Base-by-base conservation (phyloP, 2,888 invertebrate genomes). In the Parascotia fuliginaria region DNA sequence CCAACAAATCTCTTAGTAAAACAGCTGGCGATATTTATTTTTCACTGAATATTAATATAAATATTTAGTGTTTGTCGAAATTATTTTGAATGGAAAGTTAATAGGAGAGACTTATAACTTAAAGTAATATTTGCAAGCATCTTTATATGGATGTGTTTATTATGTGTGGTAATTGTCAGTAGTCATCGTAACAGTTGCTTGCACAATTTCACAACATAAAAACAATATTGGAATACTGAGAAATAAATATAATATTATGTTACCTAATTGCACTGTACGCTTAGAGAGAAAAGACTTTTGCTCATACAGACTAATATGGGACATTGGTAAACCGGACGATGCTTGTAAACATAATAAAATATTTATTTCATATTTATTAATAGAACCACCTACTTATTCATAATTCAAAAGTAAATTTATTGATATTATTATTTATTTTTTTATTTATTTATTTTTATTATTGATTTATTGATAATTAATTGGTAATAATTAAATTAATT, bases 191-290 rank as follows among this genome's bases (percentile, higher is more conserved):
- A 51, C 54, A 55, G 40, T 36, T 68, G 67, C 58, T 56, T 60
- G 64, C 65, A 59, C 60, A 69, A 75, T 82, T 81, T 80, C 82
- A 71, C 73, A 81, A 80, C 58, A 57, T 63, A 49, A 59, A 54
- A 51, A 62, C 60, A 62, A 63, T 75, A 68, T 70, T 74, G 73
- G 68, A 73, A 77, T 75, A 72, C 69, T 60, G 48, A 70, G 64
- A 70, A 73, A 70, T 68, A 73, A 53, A 75, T 72, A 78, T 78
- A 77, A 77, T 74, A 71, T 73, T 77, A 72, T 73, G 77, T 82
- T 83, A 78, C 74, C 74, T 79, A 79, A 81, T 82, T 81, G 73
- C 71, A 54, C 51, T 53, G 69, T 56, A 73, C 59, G 66, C 55
- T 63, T 74, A 71, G 76, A 81, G 81, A 80, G 77, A 74, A 68